phyloP scores from a whole-genome alignment of 2,113 vertebrate species.

The Sula dactylatra region DNA sequence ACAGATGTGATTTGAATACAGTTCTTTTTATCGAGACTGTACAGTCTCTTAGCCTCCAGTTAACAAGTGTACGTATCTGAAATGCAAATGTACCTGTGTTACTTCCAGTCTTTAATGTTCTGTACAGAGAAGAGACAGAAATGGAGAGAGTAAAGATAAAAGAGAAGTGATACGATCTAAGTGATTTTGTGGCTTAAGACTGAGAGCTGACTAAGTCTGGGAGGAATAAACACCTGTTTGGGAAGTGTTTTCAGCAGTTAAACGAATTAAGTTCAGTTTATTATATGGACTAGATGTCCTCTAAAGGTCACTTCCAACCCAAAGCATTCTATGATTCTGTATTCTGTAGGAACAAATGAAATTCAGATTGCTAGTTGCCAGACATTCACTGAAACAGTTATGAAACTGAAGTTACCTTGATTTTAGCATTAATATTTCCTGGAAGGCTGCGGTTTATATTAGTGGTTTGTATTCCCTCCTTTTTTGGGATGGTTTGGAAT shows the following conservation, averaged over 20 bases:
- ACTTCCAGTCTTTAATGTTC: neutral
- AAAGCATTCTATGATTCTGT: too few relatives aligned
- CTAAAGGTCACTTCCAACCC: too few relatives aligned
- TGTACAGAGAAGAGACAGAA: neutral
- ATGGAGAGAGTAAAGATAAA: neutral
- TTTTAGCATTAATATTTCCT: neutral
- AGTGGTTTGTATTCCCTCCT: neutral
- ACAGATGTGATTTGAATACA: neutral
- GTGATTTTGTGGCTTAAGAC: neutral
- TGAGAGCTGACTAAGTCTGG: neutral
- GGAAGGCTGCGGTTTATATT: neutral
- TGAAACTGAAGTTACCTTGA: neutral
- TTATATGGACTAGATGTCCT: neutral
- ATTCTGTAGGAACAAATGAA: neutral
- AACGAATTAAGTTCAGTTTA: neutral
- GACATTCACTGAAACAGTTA: neutral
- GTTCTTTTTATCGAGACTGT: neutral
- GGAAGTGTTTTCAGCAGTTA: neutral
- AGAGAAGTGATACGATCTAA: fast-evolving
- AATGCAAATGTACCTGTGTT: neutral
- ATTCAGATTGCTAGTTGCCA: neutral
- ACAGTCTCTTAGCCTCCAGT: neutral
- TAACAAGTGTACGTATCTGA: neutral
- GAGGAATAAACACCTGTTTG: neutral
- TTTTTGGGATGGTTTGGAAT: neutral